Evolutionary conservation across 1,140 invertebrate genomes (phyloP).

Genomic region (Apis florea): DNA sequence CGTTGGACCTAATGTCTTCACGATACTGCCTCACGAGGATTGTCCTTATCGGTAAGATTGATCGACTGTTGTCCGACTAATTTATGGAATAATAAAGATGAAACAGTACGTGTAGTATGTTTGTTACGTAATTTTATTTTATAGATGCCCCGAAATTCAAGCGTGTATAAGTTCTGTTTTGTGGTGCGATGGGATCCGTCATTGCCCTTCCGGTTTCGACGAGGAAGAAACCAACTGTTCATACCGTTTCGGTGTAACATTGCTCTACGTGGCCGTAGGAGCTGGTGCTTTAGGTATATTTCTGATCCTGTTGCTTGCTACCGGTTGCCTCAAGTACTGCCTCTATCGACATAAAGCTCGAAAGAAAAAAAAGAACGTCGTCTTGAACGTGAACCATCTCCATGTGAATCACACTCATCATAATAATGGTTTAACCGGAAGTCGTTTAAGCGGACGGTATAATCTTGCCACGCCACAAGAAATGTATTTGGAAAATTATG

Average conservation of each 20-base stretch:
- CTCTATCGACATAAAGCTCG: constrained; percentile 82
- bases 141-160: constrained; percentile 86
- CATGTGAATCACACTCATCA: constrained; percentile 82
- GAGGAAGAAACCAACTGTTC: constrained; percentile 87
- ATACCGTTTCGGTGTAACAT: constrained; percentile 84
- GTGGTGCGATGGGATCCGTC: constrained; percentile 87
- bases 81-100: neutral
- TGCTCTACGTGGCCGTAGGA: constrained; percentile 84
- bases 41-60: constrained; percentile 85
- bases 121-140: neutral
- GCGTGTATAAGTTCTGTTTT: constrained; percentile 87
- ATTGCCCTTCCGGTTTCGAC: constrained; percentile 88
- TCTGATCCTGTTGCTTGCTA: constrained; percentile 81
- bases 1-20: constrained; percentile 78
- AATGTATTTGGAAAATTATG: constrained; percentile 83
- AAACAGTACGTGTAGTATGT: neutral
- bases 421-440: constrained; percentile 76
- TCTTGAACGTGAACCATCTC: constrained; percentile 81
- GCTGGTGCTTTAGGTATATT: constrained; percentile 82
- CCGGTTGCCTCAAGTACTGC: constrained; percentile 84
- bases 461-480: constrained; percentile 79
- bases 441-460: constrained; percentile 77
- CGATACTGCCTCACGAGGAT: constrained; percentile 83
- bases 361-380: constrained; percentile 83
- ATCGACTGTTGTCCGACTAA: accelerated